phyloP scores from a whole-genome alignment of 2,888 invertebrate species.

The Andrena marginata region DNA sequence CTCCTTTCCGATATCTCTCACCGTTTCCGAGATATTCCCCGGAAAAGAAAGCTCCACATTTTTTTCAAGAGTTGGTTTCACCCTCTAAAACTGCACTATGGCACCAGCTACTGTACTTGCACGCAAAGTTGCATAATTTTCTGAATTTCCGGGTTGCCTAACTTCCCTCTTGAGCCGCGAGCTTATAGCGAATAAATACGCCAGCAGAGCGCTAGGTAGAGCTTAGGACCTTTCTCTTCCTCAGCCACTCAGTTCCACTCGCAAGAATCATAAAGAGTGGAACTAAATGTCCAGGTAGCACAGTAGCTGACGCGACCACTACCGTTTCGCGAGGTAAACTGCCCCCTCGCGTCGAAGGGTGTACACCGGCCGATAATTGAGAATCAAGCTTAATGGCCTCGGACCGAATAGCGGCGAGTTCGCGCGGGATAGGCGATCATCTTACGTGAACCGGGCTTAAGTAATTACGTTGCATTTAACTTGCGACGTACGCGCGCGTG shows the following conservation, averaged over 20 bases:
- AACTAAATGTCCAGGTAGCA: background rate
- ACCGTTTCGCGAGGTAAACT: background rate
- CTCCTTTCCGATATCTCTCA: too few species aligned
- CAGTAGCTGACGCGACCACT: background rate
- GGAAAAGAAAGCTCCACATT: too few species aligned
- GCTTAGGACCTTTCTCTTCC: background rate
- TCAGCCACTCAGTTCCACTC: too few species aligned
- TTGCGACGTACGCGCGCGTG: slow-evolving; percentile 20
- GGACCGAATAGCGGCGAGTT: slow-evolving; percentile 31
- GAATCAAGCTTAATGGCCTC: slow-evolving; percentile 42
- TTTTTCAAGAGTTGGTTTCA: too few species aligned
- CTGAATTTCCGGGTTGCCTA: too few species aligned
- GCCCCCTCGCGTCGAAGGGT: background rate
- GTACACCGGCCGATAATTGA: slow-evolving; percentile 16
- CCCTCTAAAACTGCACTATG: too few species aligned
- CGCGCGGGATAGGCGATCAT: slow-evolving; percentile 49
- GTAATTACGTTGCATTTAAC: slow-evolving; percentile 57
- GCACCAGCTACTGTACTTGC: too few species aligned
- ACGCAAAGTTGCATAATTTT: too few species aligned
- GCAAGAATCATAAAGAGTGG: background rate
- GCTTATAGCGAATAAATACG: too few species aligned
- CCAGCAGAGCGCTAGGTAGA: background rate
- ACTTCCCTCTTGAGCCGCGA: too few species aligned
- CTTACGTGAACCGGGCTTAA: slow-evolving; percentile 59
- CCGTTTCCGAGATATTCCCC: too few species aligned